Conservation (phyloP, 2,888 invertebrate genomes). For the Drosophila rubida region DNA sequence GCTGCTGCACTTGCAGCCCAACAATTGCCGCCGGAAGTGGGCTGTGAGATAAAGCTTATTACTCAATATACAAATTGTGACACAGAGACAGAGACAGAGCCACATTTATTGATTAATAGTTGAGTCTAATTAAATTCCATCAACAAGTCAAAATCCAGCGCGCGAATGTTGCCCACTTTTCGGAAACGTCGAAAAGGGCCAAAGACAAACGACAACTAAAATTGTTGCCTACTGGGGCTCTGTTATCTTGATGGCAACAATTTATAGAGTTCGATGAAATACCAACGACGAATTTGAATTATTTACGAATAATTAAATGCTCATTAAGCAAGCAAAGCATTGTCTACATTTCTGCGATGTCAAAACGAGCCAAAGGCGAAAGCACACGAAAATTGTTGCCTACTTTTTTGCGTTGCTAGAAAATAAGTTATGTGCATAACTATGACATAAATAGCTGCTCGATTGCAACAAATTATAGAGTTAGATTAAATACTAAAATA, state of each 20-base stretch:
- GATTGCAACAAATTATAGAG: no score
- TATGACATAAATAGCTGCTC: no score
- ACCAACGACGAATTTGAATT: no score
- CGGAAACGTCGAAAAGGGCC: not conserved
- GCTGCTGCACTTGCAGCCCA: conserved; percentile 4
- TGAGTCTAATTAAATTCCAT: conserved; percentile 44
- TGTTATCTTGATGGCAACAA: no score
- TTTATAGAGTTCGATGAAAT: no score
- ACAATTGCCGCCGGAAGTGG: conserved; percentile 25
- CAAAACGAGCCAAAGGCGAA: not conserved
- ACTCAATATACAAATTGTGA: not conserved
- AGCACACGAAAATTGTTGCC: not conserved
- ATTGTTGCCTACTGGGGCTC: no score
- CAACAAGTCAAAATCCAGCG: not conserved
- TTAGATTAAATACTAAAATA: not conserved
- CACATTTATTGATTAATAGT: conserved; percentile 36
- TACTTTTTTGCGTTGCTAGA: not conserved
- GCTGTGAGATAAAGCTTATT: conserved; percentile 33
- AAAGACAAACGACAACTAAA: no score
- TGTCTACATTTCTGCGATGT: no score
- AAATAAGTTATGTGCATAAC: no score
- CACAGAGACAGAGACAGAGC: not conserved
- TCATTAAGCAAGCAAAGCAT: no score
- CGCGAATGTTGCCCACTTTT: not conserved
- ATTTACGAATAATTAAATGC: no score